A percentile compares a stretch with the other conserved stretches of the same genome.
phyloP scores from a whole-genome alignment of 2,888 invertebrate genomes.

The Drosophila gaucha region DNA sequence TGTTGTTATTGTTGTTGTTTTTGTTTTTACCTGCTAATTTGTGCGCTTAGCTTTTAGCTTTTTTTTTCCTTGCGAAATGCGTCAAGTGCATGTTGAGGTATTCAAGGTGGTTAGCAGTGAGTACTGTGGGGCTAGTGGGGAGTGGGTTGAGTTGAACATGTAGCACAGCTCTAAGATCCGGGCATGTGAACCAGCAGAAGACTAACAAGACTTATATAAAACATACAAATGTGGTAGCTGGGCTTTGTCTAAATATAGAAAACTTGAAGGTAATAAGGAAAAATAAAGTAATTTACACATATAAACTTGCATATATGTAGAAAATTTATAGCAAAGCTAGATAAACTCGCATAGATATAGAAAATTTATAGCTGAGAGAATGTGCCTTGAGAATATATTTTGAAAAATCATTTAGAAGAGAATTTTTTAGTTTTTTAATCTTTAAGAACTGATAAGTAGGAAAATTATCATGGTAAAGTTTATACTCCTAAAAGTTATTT shows the following conservation, averaged over 20 bases:
- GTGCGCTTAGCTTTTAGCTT: constrained; percentile 50
- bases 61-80: constrained; percentile 36
- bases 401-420: too few species aligned
- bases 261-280: background rate
- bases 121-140: background rate
- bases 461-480: too few species aligned
- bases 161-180: constrained; percentile 42
- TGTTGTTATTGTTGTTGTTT: background rate
- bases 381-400: too few species aligned
- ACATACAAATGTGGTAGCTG: background rate
- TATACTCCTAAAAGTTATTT: too few species aligned
- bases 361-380: too few species aligned
- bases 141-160: constrained; percentile 24
- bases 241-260: background rate
- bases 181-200: constrained; percentile 25
- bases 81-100: constrained; percentile 44
- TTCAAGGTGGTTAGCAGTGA: constrained; percentile 13
- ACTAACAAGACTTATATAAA: background rate
- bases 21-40: constrained; percentile 62
- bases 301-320: background rate
- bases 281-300: background rate
- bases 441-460: too few species aligned
- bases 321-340: too few species aligned
- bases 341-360: too few species aligned
- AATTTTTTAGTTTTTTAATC: too few species aligned